Evolutionary conservation across 2,888 invertebrate genomes (phyloP), one percentile per base, ranked within the genome.

Genomic region (Orchestes rusci): DNA sequence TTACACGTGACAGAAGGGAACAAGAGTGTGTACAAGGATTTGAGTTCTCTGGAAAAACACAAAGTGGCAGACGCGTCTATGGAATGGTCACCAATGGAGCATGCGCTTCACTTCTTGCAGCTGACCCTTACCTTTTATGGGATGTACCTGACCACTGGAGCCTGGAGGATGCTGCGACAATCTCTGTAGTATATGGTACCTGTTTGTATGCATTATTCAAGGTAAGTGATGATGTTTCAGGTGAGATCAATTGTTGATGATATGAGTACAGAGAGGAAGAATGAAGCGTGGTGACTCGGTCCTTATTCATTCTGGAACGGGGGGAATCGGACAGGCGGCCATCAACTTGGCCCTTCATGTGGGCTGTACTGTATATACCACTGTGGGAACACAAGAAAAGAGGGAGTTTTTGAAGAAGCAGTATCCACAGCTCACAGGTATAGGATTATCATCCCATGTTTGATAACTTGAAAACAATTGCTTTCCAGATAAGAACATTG

Each of bases 251-350:
- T n/a, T n/a, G 13, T 32, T 23, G 3, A n/a, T 16, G 13, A 10
- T 10, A 13, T 28, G 8, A 4, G 39, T 44, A 27, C 39, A 51
- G 49, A 42, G 33, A 38, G 51, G 44, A 10, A 71, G 71, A 23
- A 31, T 59, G 36, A 51, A 53, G 46, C 30, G 31, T n/a, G 57
- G 56, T 3, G 50, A 58, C 16, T 43, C 54, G 20, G 67, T 73
- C 27, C 60, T 77, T 1, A 74, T 77, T 39, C 76, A 77, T 55
- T 71, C 76, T 1, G 77, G 74, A 5, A 76, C 76, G 49, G 83
- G 83, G 16, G 83, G 82, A 12, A 77, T 84, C n/a, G 85, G 86
- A 1, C 75, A 82, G 60, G 83, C 85, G 1, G 84, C 84, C 10
- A 84, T 86, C 49, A 68, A 77, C 17, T 72, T 83, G 23, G 80